Evolutionary conservation across 2,888 invertebrate genomes (phyloP).

Genomic region (Aromia moschata): DNA sequence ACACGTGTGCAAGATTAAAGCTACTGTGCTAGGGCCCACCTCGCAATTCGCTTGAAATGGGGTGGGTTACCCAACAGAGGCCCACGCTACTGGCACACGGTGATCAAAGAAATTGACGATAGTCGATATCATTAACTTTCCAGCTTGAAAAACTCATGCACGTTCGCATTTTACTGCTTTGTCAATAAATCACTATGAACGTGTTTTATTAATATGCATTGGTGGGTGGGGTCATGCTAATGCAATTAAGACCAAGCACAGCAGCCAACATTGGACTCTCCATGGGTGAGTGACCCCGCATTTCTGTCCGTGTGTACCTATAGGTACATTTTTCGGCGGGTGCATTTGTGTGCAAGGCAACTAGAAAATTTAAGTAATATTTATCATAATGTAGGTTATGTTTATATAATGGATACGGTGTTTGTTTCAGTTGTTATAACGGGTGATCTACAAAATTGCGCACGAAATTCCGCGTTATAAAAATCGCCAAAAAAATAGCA

Average conservation of each 20-base stretch:
- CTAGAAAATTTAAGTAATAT: not conserved
- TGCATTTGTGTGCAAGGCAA: not conserved
- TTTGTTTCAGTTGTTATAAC: too few relatives aligned
- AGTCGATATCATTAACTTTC: slow-evolving; percentile 27
- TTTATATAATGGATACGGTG: too few relatives aligned
- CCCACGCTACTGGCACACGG: not conserved
- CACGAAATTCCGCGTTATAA: too few relatives aligned
- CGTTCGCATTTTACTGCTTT: slow-evolving; percentile 56
- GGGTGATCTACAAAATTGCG: too few relatives aligned
- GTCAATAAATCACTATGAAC: slow-evolving; percentile 60
- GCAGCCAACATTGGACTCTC: slow-evolving; percentile 40
- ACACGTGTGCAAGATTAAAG: too few relatives aligned
- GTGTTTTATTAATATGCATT: slow-evolving; percentile 63
- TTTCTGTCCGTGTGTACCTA: slow-evolving; percentile 13
- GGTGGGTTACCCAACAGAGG: not conserved
- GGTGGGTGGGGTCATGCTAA: slow-evolving; percentile 62
- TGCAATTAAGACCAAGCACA: slow-evolving; percentile 59
- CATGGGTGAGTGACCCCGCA: slow-evolving; percentile 55
- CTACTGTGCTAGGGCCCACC: too few relatives aligned
- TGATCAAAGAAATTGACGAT: slow-evolving; percentile 11
- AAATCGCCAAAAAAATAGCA: too few relatives aligned
- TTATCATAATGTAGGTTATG: not conserved
- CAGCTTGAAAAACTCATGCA: slow-evolving; percentile 41
- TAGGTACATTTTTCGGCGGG: slow-evolving; percentile 1
- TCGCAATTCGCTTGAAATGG: not conserved